A percentile compares a stretch with the other conserved stretches of the same genome.
These are phyloP conservation scores for Pediacus dermestoides DNA, from an alignment of 2,888 invertebrate genomes.

Conservation along the genomic window DNA sequence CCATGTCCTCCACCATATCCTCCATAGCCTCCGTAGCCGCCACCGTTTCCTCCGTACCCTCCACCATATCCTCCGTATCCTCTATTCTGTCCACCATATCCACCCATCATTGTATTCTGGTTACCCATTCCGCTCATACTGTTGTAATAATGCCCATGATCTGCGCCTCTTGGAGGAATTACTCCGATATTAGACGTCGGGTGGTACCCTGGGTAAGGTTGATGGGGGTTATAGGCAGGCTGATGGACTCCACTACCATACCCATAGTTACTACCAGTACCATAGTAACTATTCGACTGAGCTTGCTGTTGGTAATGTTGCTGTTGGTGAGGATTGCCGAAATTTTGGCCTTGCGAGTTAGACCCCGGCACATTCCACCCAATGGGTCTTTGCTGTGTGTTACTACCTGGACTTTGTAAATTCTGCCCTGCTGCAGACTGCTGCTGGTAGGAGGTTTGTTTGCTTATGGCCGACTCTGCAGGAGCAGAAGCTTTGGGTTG, in stretches of 20 bases:
- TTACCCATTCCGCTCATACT: slow-evolving; percentile 11
- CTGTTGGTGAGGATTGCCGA: slow-evolving; percentile 11
- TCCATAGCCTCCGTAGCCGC: slow-evolving; percentile 17
- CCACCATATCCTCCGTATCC: slow-evolving; percentile 11
- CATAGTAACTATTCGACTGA: slow-evolving; percentile 6
- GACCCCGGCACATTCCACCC: slow-evolving; percentile 34
- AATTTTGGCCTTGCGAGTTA: slow-evolving; percentile 1
- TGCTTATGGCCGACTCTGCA: slow-evolving; percentile 27
- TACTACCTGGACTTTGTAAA: slow-evolving; percentile 22
- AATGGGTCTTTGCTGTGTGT: slow-evolving; percentile 24
- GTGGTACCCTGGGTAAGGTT: slow-evolving; percentile 2
- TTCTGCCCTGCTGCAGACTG: slow-evolving; percentile 14
- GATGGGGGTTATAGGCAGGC: not conserved
- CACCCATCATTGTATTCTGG: slow-evolving; percentile 10
- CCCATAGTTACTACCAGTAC: slow-evolving; percentile 3
- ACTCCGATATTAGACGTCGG: slow-evolving; percentile 2
- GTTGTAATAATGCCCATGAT: slow-evolving; percentile 19
- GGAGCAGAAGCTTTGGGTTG: slow-evolving; percentile 7
- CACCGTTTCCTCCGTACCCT: slow-evolving; percentile 11
- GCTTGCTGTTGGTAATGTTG: slow-evolving; percentile 15
- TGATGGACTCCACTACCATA: slow-evolving; percentile 13
- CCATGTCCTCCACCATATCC: slow-evolving; percentile 16
- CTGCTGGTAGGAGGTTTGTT: slow-evolving; percentile 22
- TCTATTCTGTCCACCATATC: slow-evolving; percentile 6
- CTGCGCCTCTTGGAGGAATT: slow-evolving; percentile 13